phyloP scores from a whole-genome alignment of 2,797 vertebrate genomes.

The Falco berigora region DNA sequence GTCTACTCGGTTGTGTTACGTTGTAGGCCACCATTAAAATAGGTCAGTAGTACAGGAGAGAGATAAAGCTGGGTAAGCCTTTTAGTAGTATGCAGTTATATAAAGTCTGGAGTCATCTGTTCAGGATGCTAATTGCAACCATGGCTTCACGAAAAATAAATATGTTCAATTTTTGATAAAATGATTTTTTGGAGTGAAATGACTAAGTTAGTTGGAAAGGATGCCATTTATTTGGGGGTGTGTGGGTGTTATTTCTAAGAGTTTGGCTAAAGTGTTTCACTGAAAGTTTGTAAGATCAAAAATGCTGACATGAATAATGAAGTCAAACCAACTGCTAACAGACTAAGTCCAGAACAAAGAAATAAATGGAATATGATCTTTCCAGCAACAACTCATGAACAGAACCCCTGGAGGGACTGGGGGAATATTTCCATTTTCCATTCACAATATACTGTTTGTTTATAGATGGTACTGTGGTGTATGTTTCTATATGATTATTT shows the following conservation, averaged over 20 bases:
- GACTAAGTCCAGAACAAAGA: background rate
- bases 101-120: background rate
- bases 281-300: background rate
- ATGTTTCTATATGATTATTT: background rate
- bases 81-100: background rate
- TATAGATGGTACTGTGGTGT: background rate
- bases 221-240: background rate
- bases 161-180: background rate
- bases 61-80: background rate
- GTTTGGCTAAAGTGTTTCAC: constrained; percentile 1
- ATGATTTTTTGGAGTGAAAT: background rate
- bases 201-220: constrained; percentile 33
- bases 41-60: background rate
- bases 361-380: constrained; percentile 17
- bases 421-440: background rate
- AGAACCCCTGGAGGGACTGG: background rate
- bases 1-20: background rate
- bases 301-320: background rate
- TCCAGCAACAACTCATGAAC: background rate
- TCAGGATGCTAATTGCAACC: background rate
- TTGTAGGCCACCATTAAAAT: background rate
- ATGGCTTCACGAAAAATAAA: constrained; percentile 32
- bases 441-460: background rate
- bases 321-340: constrained; percentile 5
- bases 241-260: background rate